Evolutionary conservation across 1,140 invertebrate genomes (phyloP).

Genomic region (Caerostris darwini): DNA sequence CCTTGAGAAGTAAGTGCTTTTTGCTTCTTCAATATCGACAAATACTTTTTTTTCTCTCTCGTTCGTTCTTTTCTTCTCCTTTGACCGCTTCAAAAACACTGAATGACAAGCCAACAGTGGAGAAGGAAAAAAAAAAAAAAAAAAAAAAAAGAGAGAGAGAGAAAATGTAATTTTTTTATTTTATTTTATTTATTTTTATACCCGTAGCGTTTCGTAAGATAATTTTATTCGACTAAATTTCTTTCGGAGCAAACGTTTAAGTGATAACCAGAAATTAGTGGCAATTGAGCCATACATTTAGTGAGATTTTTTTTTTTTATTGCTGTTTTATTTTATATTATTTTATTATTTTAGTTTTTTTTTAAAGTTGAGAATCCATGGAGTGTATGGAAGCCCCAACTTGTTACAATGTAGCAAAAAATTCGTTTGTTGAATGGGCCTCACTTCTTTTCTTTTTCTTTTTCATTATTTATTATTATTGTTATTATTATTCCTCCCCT

Average conservation of each 20-base stretch:
- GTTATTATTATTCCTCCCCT: background rate
- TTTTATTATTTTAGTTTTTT: background rate
- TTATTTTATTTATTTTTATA: background rate
- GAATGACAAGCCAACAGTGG: background rate
- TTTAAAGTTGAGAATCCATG: background rate
- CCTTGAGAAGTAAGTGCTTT: constrained; percentile 35
- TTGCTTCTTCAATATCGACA: constrained; percentile 32
- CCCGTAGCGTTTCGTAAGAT: background rate
- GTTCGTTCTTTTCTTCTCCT: background rate
- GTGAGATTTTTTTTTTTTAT: background rate
- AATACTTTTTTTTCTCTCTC: background rate
- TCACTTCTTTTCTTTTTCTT: background rate
- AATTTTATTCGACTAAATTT: background rate
- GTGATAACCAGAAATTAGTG: constrained; percentile 48
- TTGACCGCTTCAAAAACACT: constrained; percentile 1
- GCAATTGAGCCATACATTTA: constrained; percentile 30
- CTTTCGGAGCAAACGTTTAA: constrained; percentile 19
- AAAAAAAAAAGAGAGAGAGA: background rate
- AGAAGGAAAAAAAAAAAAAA: background rate
- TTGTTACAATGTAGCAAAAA: constrained; percentile 31
- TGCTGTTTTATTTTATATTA: background rate
- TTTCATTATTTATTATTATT: background rate
- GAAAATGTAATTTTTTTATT: background rate
- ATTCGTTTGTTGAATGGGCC: background rate
- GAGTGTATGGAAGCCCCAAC: background rate